These are phyloP conservation scores for Bungarus multicinctus DNA, from an alignment of 2,113 vertebrate genomes.

Conservation along the genomic window DNA sequence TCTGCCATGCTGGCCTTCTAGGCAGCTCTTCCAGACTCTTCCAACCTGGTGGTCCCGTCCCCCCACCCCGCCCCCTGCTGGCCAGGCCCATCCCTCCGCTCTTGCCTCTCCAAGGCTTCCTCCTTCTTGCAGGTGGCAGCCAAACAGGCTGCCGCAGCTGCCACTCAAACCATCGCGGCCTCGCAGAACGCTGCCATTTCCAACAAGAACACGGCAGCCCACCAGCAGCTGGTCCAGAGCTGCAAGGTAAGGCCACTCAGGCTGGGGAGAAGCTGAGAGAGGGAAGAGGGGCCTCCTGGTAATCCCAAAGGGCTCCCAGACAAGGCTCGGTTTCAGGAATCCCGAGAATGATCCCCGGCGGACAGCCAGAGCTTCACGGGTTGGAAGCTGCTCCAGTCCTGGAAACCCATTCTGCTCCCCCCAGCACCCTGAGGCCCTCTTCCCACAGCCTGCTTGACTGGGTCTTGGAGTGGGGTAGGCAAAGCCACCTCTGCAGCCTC, in stretches of 20 bases:
- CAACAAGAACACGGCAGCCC: conserved; percentile 92
- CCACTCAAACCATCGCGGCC: conserved; percentile 96
- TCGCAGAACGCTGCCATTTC: conserved; percentile 95
- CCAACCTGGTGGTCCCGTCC: background rate
- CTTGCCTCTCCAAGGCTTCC: background rate
- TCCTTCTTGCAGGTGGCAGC: conserved; percentile 82
- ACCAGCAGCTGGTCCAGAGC: conserved; percentile 97
- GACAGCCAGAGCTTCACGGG: background rate
- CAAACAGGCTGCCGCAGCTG: conserved; percentile 95
- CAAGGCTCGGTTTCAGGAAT: background rate
- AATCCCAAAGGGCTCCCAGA: fast-evolving
- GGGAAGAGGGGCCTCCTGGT: background rate
- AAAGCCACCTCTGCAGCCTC: background rate
- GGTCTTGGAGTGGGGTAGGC: background rate
- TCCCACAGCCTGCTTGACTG: background rate
- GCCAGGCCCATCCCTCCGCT: too few species aligned
- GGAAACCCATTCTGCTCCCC: background rate
- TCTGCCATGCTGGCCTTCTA: background rate
- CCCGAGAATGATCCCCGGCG: background rate
- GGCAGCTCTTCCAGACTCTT: background rate
- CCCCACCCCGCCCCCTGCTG: background rate
- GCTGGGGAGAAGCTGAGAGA: background rate
- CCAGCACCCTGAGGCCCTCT: background rate
- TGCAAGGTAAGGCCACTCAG: conserved; percentile 83
- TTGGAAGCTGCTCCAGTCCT: background rate